Percentiles rank a stretch among this genome's conserved stretches.
These are phyloP conservation scores for Prunella strophiata DNA, from an alignment of 2,797 vertebrate genomes.

Conservation along the genomic window DNA sequence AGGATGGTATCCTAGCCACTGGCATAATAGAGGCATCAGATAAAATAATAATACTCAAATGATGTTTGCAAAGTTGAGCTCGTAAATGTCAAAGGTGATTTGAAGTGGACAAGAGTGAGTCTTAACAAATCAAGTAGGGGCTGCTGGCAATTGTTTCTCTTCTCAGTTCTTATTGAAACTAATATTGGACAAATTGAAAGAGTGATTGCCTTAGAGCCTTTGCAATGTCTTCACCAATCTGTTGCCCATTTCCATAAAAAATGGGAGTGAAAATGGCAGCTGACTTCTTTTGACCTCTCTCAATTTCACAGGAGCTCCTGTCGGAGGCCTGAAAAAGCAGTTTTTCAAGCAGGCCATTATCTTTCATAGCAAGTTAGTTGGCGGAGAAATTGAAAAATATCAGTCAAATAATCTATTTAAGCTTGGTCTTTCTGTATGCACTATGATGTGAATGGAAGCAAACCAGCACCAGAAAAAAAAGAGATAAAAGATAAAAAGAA, in stretches of 20 bases:
- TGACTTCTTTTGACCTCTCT: constrained; percentile 72
- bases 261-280: constrained; percentile 71
- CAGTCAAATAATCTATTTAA: constrained; percentile 48
- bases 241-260: constrained; percentile 73
- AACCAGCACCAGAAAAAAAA: neutral
- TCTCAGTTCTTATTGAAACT: constrained; percentile 75
- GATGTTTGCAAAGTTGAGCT: constrained; percentile 56
- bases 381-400: constrained; percentile 57
- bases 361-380: constrained; percentile 35
- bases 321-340: constrained; percentile 55
- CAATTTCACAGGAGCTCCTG: constrained; percentile 64
- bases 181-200: constrained; percentile 77
- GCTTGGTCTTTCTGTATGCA: neutral
- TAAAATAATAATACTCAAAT: constrained; percentile 68
- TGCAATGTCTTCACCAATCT: constrained; percentile 70
- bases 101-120: constrained; percentile 67
- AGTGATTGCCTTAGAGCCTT: constrained; percentile 74
- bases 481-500: neutral
- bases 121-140: constrained; percentile 71
- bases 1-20: neutral
- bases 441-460: constrained; percentile 8
- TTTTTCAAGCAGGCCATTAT: constrained; percentile 67
- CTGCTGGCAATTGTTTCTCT: constrained; percentile 71
- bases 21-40: constrained; percentile 32
- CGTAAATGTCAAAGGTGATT: constrained; percentile 70